A percentile compares a stretch with the other conserved stretches of the same genome.
These are phyloP conservation scores for Ictalurus furcatus DNA, from an alignment of 2,113 vertebrate genomes.

Conservation along the genomic window DNA sequence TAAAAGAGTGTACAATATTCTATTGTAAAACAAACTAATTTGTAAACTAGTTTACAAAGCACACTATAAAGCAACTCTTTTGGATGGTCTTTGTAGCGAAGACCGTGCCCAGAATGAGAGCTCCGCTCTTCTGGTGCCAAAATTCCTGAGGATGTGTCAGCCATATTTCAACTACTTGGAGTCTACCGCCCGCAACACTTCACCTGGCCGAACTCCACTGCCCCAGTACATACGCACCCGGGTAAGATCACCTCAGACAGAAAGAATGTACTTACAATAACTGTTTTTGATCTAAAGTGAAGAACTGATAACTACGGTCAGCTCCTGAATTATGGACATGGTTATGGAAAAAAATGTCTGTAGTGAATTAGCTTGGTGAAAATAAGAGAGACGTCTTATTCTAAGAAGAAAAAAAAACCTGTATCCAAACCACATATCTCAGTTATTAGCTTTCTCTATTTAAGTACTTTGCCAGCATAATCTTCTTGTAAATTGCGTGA, in stretches of 20 bases:
- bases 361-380: not conserved
- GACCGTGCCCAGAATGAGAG: conserved; percentile 60
- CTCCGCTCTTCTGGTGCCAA: conserved; percentile 65
- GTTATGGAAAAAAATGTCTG: not conserved
- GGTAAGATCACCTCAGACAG: conserved; percentile 59
- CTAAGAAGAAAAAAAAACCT: not conserved
- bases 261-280: not conserved
- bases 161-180: conserved; percentile 80
- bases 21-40: not conserved
- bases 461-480: not conserved
- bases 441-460: not conserved
- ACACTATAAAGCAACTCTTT: not conserved
- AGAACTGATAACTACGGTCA: not conserved
- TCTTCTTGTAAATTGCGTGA: not conserved
- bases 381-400: not conserved
- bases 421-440: not conserved
- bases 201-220: conserved; percentile 50
- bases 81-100: conserved; percentile 62
- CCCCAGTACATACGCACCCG: conserved; percentile 60
- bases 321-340: not conserved
- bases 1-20: too few species aligned
- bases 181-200: conserved; percentile 62
- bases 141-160: conserved; percentile 75
- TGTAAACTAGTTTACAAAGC: not conserved
- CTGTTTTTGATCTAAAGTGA: not conserved